Base-by-base conservation (phyloP, 2,888 invertebrate genomes). In the Gymnosoma rotundatum region DNA sequence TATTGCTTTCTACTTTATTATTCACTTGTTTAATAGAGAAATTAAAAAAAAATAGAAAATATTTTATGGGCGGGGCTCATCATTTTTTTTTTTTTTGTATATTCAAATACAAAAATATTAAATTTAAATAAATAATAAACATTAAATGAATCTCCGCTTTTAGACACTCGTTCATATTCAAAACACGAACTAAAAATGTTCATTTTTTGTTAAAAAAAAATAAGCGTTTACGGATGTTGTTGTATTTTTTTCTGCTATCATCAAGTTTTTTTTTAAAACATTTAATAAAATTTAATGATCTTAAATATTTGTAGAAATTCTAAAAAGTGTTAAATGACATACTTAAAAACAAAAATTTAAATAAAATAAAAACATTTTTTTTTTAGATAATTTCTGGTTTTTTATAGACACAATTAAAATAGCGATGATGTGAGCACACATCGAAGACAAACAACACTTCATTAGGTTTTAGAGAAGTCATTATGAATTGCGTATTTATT, bases 1-100 rank as follows among this genome's bases (percentile, higher is more conserved):
- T 48, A 48, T 14, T 48, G 45, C 12, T n/a, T 16, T 42, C 1
- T 42, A 12, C 4, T 42, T 42, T 48, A 45, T 16, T n/a, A 48
- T 48, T 16, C n/a, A 16, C 7, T 14, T 48, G 16, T n/a, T 48
- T n/a, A 48, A n/a, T 48, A 48, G n/a, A 48, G 45, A 10, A 42
- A n/a, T 14, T 14, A 5, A 48, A 25, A 67, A 10, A 5, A 54
- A 54, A 16, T 72, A 21, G 20, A 69, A 80, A 80, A 74, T 74
- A 74, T 79, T 80, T 83, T 45, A 64, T 66, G 78, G 80, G 83
- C 58, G 83, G 72, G 79, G 79, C 72, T 50, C 75, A 75, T 72
- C 70, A 48, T 66, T 60, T 58, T 25, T 52, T 36, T 64, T 66
- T 60, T 58, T 25, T 52, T 36, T 64, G 12, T 61, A 8, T 25